phyloP scores from a whole-genome alignment of 2,113 vertebrate genomes.

The Elgaria multicarinata region DNA sequence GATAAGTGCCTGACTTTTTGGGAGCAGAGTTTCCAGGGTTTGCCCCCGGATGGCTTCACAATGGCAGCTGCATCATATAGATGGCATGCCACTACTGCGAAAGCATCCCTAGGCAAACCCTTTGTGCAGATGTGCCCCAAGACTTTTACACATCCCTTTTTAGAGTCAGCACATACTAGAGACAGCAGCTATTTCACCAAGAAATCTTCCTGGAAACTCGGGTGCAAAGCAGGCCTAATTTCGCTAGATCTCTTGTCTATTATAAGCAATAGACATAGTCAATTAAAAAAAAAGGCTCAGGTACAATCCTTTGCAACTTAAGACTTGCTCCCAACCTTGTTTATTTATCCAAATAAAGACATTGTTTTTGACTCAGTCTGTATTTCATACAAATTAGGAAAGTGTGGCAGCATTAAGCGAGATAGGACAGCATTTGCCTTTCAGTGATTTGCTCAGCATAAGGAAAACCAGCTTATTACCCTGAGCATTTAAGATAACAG shows the following conservation, averaged over 20 bases:
- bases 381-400: not conserved
- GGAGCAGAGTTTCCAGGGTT: too few relatives aligned
- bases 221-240: not conserved
- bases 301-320: not conserved
- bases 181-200: not conserved
- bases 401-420: constrained; percentile 11
- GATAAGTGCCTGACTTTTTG: too few relatives aligned
- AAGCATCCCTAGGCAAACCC: too few relatives aligned
- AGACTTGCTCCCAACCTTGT: not conserved
- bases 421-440: constrained; percentile 29
- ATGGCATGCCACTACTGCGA: too few relatives aligned
- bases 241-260: not conserved
- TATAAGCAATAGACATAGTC: not conserved
- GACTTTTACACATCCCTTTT: not conserved
- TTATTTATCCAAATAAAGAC: constrained; percentile 1
- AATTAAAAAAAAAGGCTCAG: not conserved
- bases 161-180: not conserved
- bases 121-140: too few relatives aligned
- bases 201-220: not conserved
- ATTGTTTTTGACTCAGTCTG: not conserved
- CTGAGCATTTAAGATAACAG: constrained; percentile 9
- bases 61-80: too few relatives aligned
- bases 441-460: not conserved
- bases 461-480: constrained; percentile 30
- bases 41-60: too few relatives aligned